Base-by-base conservation (phyloP, 1,140 invertebrate genomes). In the Lordiphosa mommai region DNA sequence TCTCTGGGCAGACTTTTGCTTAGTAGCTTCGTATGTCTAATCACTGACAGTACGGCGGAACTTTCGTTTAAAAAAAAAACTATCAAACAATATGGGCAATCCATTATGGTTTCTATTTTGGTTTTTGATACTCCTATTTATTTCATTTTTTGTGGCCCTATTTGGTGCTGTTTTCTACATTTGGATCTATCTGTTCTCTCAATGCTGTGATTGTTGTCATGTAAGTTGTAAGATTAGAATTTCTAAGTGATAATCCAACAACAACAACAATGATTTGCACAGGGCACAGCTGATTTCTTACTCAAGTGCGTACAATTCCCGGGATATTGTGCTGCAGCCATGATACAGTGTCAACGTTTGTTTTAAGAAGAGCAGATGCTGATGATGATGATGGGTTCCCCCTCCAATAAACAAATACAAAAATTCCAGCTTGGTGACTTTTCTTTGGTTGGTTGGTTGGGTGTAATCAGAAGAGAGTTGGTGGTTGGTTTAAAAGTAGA, bases 31-130 rank as follows among this genome's bases (percentile, higher is more conserved):
- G 23, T 6, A 27, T 27, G 23, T 27, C 23, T 27, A 27, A 27
- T 27, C 23, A 27, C 23, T 27, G 1, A 6, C 23, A 27, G 23
- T 27, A 27, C 23, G 23, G 23, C 23, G 23, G 23, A 27, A 27
- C 23, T 27, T 27, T 3, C 7, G 33, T n/a, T n/a, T n/a, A n/a
- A n/a, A n/a, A n/a, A n/a, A n/a, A n/a, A n/a, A n/a, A n/a, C n/a
- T n/a, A n/a, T n/a, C n/a, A n/a, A n/a, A n/a, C n/a, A 23, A 20
- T 4, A 64, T 69, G 61, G 47, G 33, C 30, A 69, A 69, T 65
- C 66, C 66, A n/a, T 7, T 65, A 37, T 69, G 65, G 65, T 60
- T 50, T 27, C 17, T 59, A 8, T 58, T 69, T 13, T 69, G 66
- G 66, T 38, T 69, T 14, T 23, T 69, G 1, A 17, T 59, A 8